A percentile compares a stretch with the other conserved stretches of the same genome.
Evolutionary conservation across 2,888 invertebrate genomes (phyloP).

Genomic region (Ophion slaviceki): DNA sequence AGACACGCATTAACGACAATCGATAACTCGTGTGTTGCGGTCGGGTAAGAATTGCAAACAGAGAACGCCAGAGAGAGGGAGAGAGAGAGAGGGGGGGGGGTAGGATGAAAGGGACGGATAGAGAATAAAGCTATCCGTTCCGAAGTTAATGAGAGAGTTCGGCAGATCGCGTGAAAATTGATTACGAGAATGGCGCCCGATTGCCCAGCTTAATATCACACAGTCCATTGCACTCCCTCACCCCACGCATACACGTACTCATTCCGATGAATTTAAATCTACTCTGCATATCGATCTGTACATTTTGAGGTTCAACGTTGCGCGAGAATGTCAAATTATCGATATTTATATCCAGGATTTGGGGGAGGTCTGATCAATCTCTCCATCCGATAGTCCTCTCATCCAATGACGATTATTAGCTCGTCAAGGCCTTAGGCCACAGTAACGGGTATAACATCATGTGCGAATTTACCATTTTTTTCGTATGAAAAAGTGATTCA

Average conservation of each 20-base stretch:
- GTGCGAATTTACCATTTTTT: no score
- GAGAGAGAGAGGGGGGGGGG: neutral
- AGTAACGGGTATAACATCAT: no score
- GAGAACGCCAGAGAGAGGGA: constrained; percentile 27
- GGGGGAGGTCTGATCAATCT: neutral
- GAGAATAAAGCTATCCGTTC: constrained; percentile 38
- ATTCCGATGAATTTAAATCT: constrained; percentile 59
- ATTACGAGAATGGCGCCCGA: constrained; percentile 57
- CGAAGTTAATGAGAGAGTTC: constrained; percentile 61
- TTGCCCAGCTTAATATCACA: constrained; percentile 63
- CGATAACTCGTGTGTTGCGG: constrained; percentile 64
- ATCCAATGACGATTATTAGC: no score
- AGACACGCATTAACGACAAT: constrained; percentile 68
- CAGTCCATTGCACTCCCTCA: constrained; percentile 50
- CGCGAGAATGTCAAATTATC: constrained; percentile 50
- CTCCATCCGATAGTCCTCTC: no score
- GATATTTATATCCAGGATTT: constrained; percentile 30
- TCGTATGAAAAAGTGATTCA: no score
- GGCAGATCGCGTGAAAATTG: constrained; percentile 64
- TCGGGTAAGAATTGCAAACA: constrained; percentile 64
- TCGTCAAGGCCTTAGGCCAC: no score
- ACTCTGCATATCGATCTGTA: constrained; percentile 15
- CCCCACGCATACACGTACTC: constrained; percentile 22
- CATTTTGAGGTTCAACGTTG: constrained; percentile 20
- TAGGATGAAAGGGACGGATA: neutral